Evolutionary conservation across 1,140 invertebrate species (phyloP).

Genomic region (Drosophila baimaii): DNA sequence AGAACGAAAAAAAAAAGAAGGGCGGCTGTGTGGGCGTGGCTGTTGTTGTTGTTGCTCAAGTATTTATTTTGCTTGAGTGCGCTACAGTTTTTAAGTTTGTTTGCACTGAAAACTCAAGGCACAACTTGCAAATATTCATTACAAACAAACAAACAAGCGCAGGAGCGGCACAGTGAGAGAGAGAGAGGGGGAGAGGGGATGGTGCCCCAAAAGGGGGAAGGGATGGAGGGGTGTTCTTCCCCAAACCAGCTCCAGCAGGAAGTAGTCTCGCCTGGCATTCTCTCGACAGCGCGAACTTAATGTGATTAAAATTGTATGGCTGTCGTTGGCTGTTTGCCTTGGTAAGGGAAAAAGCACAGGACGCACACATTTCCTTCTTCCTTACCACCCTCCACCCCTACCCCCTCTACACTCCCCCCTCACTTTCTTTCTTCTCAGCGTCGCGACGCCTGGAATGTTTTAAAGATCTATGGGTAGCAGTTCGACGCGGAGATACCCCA

Average conservation of each 20-base stretch:
- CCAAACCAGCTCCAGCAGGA: constrained; percentile 1
- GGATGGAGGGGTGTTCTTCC: too few relatives aligned
- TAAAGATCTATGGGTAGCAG: constrained; percentile 24
- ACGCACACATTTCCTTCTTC: background rate
- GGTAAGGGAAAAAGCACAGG: constrained; percentile 20
- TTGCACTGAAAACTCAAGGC: constrained; percentile 74
- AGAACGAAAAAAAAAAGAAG: background rate
- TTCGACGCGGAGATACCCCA: constrained; percentile 37
- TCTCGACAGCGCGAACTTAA: constrained; percentile 68
- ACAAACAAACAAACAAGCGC: constrained; percentile 58
- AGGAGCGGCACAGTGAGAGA: too few relatives aligned
- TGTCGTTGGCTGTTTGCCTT: constrained; percentile 57
- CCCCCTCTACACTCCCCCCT: too few relatives aligned
- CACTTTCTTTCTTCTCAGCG: background rate
- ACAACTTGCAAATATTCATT: constrained; percentile 82
- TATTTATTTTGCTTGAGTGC: constrained; percentile 82
- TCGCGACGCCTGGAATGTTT: constrained; percentile 9
- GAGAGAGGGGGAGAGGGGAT: background rate
- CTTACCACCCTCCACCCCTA: background rate
- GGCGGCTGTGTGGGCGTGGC: constrained; percentile 25
- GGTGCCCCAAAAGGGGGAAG: background rate
- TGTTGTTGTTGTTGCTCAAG: constrained; percentile 57
- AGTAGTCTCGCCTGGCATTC: constrained; percentile 38
- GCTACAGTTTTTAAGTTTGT: constrained; percentile 82
- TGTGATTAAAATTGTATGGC: constrained; percentile 82